Conservation (phyloP, 2,797 vertebrate species). For the Ibycter americanus region DNA sequence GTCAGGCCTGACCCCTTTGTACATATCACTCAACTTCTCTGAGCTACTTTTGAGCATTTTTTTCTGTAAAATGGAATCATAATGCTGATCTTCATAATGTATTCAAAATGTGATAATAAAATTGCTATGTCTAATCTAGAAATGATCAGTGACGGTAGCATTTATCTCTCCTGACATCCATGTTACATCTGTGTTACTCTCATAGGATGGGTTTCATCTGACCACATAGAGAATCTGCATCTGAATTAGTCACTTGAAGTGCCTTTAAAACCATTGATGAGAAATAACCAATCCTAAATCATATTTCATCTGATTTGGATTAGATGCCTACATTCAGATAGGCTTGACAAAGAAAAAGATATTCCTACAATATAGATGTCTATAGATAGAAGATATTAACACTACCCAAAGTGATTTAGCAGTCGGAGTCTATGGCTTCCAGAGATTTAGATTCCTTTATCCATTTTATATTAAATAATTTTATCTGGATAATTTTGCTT, state of each 20-base stretch:
- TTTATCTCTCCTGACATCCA: background rate
- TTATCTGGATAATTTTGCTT: conserved; percentile 3
- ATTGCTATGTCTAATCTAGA: background rate
- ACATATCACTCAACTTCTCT: background rate
- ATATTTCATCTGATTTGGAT: background rate
- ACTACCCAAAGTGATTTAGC: background rate
- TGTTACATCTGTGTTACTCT: background rate
- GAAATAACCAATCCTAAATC: background rate
- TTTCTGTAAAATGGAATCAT: background rate
- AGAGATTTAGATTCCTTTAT: conserved; percentile 13
- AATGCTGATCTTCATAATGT: background rate
- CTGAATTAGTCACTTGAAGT: background rate
- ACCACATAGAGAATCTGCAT: background rate
- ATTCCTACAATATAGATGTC: background rate
- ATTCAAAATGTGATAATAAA: background rate
- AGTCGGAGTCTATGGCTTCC: background rate
- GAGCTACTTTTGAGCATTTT: background rate
- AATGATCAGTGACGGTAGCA: background rate
- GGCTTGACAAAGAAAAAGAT: background rate
- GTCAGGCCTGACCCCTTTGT: background rate
- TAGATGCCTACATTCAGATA: background rate
- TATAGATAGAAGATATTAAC: background rate
- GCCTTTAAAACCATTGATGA: background rate
- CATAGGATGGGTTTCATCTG: background rate
- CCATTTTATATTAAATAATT: conserved; percentile 35